Evolutionary conservation across 2,888 invertebrate genomes (phyloP).

Genomic region (Himalopsyche japonica): DNA sequence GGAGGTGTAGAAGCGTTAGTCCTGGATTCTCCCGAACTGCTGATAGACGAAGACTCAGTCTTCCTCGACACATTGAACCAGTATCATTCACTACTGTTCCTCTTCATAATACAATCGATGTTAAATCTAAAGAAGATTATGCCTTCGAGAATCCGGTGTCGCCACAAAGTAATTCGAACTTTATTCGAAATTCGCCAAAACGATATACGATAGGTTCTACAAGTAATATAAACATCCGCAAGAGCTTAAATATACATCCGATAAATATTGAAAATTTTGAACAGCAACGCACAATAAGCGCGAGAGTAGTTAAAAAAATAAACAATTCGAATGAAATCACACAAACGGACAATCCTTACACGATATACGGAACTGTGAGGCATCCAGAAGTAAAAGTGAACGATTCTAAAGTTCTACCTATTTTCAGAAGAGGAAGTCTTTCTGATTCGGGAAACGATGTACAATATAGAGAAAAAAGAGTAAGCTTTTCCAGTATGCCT

Average conservation of each 20-base stretch:
- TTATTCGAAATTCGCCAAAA: slow-evolving; percentile 43
- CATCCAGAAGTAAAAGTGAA: background rate
- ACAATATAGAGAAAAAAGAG: slow-evolving; percentile 52
- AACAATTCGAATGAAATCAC: background rate
- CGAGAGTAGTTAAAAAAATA: background rate
- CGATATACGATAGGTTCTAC: slow-evolving; percentile 44
- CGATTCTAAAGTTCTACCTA: slow-evolving; percentile 45
- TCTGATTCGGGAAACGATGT: slow-evolving; percentile 48
- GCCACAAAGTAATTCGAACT: slow-evolving; percentile 41
- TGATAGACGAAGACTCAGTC: slow-evolving; percentile 49
- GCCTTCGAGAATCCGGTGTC: background rate
- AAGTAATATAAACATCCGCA: slow-evolving; percentile 21
- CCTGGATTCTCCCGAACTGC: slow-evolving; percentile 48
- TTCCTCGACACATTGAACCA: slow-evolving; percentile 44
- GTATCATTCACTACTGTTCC: background rate
- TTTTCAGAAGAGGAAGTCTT: slow-evolving; percentile 59
- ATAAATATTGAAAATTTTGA: background rate
- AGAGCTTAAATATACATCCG: background rate
- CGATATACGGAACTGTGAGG: background rate
- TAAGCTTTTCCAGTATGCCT: slow-evolving; percentile 56
- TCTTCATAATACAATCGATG: background rate
- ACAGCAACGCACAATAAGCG: background rate
- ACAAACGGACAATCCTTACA: background rate
- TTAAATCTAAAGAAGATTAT: background rate
- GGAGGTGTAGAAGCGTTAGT: slow-evolving; percentile 54